These are phyloP conservation scores for Beris chalybata DNA, from an alignment of 2,888 invertebrate species.

Conservation along the genomic window DNA sequence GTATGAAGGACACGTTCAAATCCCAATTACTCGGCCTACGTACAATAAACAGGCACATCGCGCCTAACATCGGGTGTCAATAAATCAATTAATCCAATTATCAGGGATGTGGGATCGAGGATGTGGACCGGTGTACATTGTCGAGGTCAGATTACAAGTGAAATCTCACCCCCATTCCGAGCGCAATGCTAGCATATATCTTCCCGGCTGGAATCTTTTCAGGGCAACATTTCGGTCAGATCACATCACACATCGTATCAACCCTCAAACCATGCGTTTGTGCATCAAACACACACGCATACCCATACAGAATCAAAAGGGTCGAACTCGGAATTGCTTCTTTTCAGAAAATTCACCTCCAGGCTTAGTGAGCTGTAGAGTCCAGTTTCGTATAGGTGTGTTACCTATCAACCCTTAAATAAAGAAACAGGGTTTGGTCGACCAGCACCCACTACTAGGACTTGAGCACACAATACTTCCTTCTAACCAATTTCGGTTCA, in stretches of 20 bases:
- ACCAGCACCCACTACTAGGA: not conserved
- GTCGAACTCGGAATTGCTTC: no score
- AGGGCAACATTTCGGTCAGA: no score
- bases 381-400: no score
- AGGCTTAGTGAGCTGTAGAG: no score
- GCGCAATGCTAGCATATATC: not conserved
- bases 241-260: no score
- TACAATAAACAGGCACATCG: slow-evolving; percentile 22
- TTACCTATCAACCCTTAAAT: no score
- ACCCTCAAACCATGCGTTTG: no score
- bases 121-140: slow-evolving; percentile 7
- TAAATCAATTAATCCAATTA: slow-evolving; percentile 40
- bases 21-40: slow-evolving; percentile 12
- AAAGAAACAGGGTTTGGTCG: not conserved
- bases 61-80: slow-evolving; percentile 38
- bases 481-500: slow-evolving; percentile 10
- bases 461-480: not conserved
- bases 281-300: no score
- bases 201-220: not conserved
- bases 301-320: no score
- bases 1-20: slow-evolving; percentile 26
- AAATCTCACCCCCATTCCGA: not conserved
- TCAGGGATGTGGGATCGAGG: slow-evolving; percentile 17
- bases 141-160: slow-evolving; percentile 9
- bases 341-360: no score